Conservation (phyloP, 2,113 vertebrate genomes). For the Colossoma macropomum region DNA sequence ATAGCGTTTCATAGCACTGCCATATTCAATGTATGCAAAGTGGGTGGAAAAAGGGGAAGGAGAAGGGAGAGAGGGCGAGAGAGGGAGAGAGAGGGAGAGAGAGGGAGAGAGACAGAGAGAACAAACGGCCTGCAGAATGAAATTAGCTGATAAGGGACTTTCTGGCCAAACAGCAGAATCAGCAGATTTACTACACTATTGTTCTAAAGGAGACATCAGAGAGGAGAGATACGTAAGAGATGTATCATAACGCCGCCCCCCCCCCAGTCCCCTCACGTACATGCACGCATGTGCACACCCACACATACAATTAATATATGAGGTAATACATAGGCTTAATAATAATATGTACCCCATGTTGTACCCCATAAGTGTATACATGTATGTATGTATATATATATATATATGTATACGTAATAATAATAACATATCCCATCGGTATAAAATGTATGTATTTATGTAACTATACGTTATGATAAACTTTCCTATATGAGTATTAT, state of each 20-base stretch:
- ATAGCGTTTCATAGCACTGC: neutral
- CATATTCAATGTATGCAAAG: constrained; percentile 10
- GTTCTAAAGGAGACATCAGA: constrained; percentile 38
- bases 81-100: constrained; percentile 2
- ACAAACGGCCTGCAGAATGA: constrained; percentile 21
- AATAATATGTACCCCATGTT: neutral
- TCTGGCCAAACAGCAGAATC: constrained; percentile 36
- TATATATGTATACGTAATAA: no score
- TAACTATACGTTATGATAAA: no score
- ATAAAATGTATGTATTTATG: no score
- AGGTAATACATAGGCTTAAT: neutral
- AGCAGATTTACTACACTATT: constrained; percentile 40
- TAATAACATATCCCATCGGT: no score
- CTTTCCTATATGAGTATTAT: no score
- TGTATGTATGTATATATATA: neutral
- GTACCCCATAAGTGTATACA: neutral
- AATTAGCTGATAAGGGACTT: constrained; percentile 42
- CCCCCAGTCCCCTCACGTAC: constrained; percentile 15
- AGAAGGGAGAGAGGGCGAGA: neutral
- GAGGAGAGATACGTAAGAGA: constrained; percentile 7
- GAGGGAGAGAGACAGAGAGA: constrained; percentile 5
- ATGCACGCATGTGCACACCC: constrained; percentile 14
- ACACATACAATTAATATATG: neutral
- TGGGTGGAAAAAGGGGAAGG: neutral
- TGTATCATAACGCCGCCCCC: neutral